Percentiles rank a stretch among this genome's conserved stretches.
Conservation (phyloP, 2,888 invertebrate genomes). For the Nephrotoma guestfalica region DNA sequence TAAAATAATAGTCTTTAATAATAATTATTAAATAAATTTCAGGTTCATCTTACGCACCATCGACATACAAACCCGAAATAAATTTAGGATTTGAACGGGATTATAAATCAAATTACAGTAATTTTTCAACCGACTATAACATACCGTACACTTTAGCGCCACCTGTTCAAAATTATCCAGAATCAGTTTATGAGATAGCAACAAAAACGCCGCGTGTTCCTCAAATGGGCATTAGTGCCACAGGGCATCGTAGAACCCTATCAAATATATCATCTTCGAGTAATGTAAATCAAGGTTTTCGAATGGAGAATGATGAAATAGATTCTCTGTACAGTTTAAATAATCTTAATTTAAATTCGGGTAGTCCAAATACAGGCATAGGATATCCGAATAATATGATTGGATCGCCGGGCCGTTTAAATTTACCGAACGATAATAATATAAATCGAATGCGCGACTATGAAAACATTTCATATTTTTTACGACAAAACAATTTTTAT, state of each 20-base stretch:
- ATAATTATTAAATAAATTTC: background rate
- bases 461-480: conserved; percentile 16
- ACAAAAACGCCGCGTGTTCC: conserved; percentile 23
- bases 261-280: conserved; percentile 53
- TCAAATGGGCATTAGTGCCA: conserved; percentile 30
- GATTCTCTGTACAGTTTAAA: conserved; percentile 23
- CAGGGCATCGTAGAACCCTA: conserved; percentile 56
- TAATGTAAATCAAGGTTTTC: conserved; percentile 47
- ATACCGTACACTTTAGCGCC: conserved; percentile 12
- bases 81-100: conserved; percentile 28
- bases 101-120: conserved; percentile 22
- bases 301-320: conserved; percentile 42
- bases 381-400: background rate
- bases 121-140: conserved; percentile 18
- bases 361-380: background rate
- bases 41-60: conserved; percentile 31
- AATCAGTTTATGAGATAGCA: conserved; percentile 23
- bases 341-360: conserved; percentile 16
- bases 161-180: conserved; percentile 23
- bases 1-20: background rate
- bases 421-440: background rate
- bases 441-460: conserved; percentile 24
- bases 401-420: background rate
- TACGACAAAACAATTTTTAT: background rate
- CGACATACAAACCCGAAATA: conserved; percentile 25